These are phyloP conservation scores for Acanthochromis polyacanthus DNA, from an alignment of 2,113 vertebrate genomes.

Conservation along the genomic window DNA sequence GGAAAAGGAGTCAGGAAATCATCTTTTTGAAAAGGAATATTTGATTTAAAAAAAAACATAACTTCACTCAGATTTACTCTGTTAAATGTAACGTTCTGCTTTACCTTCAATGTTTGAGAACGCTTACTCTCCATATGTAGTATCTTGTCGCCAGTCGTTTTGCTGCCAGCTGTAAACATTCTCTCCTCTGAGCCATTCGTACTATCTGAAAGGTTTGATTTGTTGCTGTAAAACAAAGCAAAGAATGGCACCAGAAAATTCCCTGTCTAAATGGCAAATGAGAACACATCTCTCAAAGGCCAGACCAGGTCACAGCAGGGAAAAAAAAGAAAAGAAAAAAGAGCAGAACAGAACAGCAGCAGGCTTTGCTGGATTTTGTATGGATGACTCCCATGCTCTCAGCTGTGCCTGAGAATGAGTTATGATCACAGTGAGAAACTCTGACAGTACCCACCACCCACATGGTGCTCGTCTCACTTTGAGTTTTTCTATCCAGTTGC, in stretches of 20 bases:
- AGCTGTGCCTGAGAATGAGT: constrained; percentile 81
- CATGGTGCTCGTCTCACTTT: constrained; percentile 33
- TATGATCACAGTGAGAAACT: constrained; percentile 69
- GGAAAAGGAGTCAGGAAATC: background rate
- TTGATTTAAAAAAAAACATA: background rate
- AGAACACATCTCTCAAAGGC: constrained; percentile 61
- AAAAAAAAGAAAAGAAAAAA: background rate
- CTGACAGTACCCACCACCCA: constrained; percentile 60
- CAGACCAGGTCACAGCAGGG: constrained; percentile 65
- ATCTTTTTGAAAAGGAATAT: background rate
- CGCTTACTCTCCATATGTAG: background rate
- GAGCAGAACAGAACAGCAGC: constrained; percentile 13
- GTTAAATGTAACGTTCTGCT: constrained; percentile 3
- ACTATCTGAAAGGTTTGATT: constrained; percentile 37
- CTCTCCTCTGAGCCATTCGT: constrained; percentile 17
- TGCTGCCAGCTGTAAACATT: constrained; percentile 37
- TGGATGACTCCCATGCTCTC: constrained; percentile 72
- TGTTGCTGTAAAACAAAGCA: constrained; percentile 39
- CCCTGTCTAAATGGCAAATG: constrained; percentile 41
- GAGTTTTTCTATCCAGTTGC: background rate
- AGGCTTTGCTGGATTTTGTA: constrained; percentile 72
- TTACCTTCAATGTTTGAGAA: background rate
- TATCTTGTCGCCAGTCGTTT: constrained; percentile 4
- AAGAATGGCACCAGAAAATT: constrained; percentile 33
- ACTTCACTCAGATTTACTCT: no score